Evolutionary conservation across 2,888 invertebrate genomes (phyloP).

Genomic region (Eristalis intricaria): DNA sequence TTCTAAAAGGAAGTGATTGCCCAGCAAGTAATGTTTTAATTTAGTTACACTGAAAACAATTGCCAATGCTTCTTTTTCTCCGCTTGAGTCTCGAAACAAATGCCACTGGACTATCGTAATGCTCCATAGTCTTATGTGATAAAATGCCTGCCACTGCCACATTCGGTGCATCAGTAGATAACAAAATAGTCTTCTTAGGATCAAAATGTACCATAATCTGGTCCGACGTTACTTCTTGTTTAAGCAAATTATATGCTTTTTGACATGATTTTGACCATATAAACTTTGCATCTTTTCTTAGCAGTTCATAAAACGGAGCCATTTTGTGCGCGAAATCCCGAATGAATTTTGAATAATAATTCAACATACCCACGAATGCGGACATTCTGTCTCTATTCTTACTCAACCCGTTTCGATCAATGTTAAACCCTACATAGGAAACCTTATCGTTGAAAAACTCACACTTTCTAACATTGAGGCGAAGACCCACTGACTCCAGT

Average conservation of each 20-base stretch:
- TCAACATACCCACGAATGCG: no score
- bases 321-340: conserved; percentile 58
- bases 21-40: conserved; percentile 60
- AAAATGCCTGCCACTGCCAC: conserved; percentile 19
- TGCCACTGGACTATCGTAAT: not conserved
- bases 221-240: conserved; percentile 30
- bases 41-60: conserved; percentile 59
- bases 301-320: conserved; percentile 10
- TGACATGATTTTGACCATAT: conserved; percentile 21
- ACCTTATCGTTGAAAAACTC: conserved; percentile 69
- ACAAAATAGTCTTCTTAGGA: conserved; percentile 8
- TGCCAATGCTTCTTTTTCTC: conserved; percentile 40
- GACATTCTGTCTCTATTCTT: conserved; percentile 71
- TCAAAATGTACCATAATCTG: conserved; percentile 39
- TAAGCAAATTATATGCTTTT: conserved; percentile 18
- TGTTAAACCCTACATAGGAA: no score
- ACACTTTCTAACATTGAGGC: conserved; percentile 56
- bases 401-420: conserved; percentile 73
- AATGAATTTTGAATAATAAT: conserved; percentile 77
- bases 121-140: not conserved
- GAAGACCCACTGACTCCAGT: conserved; percentile 72
- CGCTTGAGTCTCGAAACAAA: conserved; percentile 15
- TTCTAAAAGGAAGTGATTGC: conserved; percentile 48
- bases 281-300: not conserved
- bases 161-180: conserved; percentile 37